Conservation (phyloP, 2,888 invertebrate genomes). For the Acrobasis repandana region DNA sequence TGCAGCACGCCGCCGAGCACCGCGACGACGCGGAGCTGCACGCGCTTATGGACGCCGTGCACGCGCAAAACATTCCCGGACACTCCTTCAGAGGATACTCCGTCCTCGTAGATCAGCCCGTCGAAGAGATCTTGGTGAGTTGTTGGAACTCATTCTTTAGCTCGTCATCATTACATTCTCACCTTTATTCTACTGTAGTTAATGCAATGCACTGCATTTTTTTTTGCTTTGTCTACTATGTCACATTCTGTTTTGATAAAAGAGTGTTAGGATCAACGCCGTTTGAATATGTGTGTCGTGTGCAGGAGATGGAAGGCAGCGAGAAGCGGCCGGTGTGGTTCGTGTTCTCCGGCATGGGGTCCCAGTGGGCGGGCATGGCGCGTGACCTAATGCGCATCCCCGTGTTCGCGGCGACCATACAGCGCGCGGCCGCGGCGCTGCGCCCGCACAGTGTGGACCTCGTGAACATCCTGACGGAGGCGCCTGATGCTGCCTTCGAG, state of each 20-base stretch:
- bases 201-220: no score
- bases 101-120: conserved; percentile 75
- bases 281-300: no score
- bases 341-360: conserved; percentile 99
- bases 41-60: conserved; percentile 89
- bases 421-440: conserved; percentile 89
- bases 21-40: conserved; percentile 88
- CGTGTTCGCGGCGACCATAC: conserved; percentile 90
- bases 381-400: conserved; percentile 92
- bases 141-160: not conserved
- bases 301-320: conserved; percentile 58
- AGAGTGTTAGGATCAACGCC: no score
- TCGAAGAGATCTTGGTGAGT: conserved; percentile 47
- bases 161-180: no score
- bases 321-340: conserved; percentile 94
- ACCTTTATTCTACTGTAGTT: no score
- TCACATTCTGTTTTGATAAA: no score
- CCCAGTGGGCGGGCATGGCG: conserved; percentile 99
- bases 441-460: conserved; percentile 92
- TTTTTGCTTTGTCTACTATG: no score
- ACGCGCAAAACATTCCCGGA: conserved; percentile 86
- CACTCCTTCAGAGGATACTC: conserved; percentile 93
- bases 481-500: conserved; percentile 90
- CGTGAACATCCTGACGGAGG: conserved; percentile 89
- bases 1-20: conserved; percentile 84